Evolutionary conservation across 2,797 vertebrate genomes (phyloP).

Genomic region (Natrix natrix): DNA sequence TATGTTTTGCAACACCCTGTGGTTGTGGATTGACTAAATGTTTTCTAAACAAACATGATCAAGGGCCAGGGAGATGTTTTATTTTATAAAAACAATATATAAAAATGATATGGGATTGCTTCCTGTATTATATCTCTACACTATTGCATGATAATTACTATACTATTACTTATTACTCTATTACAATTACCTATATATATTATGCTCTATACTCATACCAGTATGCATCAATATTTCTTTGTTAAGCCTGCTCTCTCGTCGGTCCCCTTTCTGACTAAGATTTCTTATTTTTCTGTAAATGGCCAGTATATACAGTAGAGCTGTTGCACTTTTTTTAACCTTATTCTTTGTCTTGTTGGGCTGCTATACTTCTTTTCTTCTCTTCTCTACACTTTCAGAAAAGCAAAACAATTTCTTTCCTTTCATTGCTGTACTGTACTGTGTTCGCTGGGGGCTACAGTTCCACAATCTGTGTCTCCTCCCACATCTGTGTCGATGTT

Average conservation of each 20-base stretch:
- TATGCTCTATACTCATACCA: background rate
- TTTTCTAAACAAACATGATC: background rate
- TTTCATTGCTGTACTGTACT: background rate
- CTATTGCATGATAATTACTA: no score
- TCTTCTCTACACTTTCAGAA: background rate
- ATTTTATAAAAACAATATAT: no score
- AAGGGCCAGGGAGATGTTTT: background rate
- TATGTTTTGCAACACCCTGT: background rate
- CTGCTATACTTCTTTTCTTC: no score
- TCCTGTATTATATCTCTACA: no score
- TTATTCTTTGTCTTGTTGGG: no score
- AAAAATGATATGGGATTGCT: no score
- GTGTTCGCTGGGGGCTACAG: background rate
- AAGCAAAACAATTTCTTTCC: background rate
- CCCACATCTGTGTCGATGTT: background rate
- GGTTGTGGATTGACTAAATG: background rate
- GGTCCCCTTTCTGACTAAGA: background rate
- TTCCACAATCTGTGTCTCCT: background rate
- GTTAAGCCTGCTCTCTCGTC: background rate
- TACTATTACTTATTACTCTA: background rate
- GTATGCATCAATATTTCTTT: background rate
- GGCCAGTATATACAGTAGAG: no score
- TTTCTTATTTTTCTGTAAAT: background rate
- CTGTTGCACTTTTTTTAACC: no score
- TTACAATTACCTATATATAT: background rate